Conservation (phyloP, 2,888 invertebrate genomes). For the Tethea ocularis region DNA sequence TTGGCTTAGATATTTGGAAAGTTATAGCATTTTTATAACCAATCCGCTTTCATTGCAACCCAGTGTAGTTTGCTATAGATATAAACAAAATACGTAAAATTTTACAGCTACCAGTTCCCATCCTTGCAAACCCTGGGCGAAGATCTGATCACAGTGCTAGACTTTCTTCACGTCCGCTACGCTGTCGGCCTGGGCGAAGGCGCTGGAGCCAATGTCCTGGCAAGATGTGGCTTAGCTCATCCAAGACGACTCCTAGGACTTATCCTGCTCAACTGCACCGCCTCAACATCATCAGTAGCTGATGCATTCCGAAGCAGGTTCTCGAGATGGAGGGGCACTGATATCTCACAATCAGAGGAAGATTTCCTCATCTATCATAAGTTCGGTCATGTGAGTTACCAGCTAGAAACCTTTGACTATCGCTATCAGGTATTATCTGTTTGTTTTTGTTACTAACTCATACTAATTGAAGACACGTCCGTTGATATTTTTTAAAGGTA, state of each 20-base stretch:
- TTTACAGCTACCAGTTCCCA: constrained; percentile 89
- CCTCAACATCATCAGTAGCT: constrained; percentile 92
- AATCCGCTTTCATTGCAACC: too few species aligned
- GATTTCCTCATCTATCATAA: constrained; percentile 95
- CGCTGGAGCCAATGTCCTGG: constrained; percentile 93
- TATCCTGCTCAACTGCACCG: constrained; percentile 93
- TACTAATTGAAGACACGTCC: constrained; percentile 44
- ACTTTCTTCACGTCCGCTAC: constrained; percentile 92
- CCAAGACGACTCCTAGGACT: constrained; percentile 91
- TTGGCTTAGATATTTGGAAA: too few species aligned
- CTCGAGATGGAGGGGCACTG: constrained; percentile 92
- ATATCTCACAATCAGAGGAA: constrained; percentile 94
- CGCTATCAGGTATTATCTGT: constrained; percentile 69
- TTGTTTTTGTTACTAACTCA: constrained; percentile 52
- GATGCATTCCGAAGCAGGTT: constrained; percentile 94
- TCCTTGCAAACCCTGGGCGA: constrained; percentile 92
- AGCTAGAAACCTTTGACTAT: constrained; percentile 55
- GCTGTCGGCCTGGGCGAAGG: constrained; percentile 94
- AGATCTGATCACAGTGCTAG: constrained; percentile 91
- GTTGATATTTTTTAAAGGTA: background rate
- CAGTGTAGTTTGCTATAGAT: background rate
- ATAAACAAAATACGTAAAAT: background rate
- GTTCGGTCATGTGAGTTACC: constrained; percentile 93
- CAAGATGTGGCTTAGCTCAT: constrained; percentile 92
- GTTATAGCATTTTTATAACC: too few species aligned